Evolutionary conservation across 64 coral and sea anemone species (phyloP).

Genomic region (Montipora cactus): DNA sequence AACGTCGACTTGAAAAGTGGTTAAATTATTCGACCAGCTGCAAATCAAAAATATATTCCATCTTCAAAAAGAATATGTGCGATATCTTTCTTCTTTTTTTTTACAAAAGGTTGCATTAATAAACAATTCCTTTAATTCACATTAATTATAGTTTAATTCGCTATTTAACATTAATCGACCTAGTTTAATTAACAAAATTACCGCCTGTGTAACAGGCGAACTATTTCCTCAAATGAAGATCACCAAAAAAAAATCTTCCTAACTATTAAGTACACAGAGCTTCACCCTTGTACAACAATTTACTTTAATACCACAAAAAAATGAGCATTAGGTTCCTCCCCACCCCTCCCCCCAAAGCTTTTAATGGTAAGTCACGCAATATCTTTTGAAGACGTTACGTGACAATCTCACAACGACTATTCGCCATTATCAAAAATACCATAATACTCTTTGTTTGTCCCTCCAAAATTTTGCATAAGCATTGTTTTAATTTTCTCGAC

Average conservation of each 20-base stretch:
- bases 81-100: not conserved
- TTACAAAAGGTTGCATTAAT: not conserved
- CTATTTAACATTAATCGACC: slow-evolving; percentile 7
- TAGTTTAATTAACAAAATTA: not conserved
- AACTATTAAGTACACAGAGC: not conserved
- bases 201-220: not conserved
- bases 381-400: too few species aligned
- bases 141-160: slow-evolving; percentile 2
- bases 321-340: too few species aligned
- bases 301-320: too few species aligned
- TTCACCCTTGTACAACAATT: not conserved
- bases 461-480: too few species aligned
- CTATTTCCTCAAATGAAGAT: not conserved
- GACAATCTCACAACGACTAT: too few species aligned
- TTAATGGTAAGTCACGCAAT: too few species aligned
- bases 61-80: not conserved
- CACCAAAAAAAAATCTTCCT: not conserved
- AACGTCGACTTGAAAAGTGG: not conserved
- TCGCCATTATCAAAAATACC: too few species aligned
- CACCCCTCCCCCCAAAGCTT: too few species aligned
- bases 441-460: too few species aligned
- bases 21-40: not conserved
- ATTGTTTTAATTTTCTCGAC: too few species aligned
- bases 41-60: not conserved
- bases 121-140: not conserved